These are phyloP conservation scores for Cuculus canorus DNA, from an alignment of 2,797 vertebrate genomes.

Conservation along the genomic window DNA sequence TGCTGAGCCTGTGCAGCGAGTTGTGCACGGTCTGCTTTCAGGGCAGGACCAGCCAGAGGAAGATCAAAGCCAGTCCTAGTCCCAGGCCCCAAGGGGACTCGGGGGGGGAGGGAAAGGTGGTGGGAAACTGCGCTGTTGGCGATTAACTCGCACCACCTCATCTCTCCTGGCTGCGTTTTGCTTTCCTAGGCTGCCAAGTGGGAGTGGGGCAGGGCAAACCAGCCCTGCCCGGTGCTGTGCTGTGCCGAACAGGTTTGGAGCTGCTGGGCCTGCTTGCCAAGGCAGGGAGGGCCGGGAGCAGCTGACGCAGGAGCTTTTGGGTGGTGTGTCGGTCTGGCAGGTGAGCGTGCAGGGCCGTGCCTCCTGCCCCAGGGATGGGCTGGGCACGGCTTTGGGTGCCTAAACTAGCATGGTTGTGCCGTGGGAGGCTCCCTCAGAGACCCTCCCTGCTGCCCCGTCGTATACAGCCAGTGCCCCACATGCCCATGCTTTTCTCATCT, in stretches of 20 bases:
- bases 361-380: neutral
- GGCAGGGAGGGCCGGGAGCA: neutral
- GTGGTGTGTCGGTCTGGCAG: fast-evolving
- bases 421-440: no score
- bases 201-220: neutral
- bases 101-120: neutral
- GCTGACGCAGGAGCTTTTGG: neutral
- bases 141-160: fast-evolving
- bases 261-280: neutral
- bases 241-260: neutral
- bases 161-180: neutral
- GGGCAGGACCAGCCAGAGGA: neutral
- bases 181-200: neutral
- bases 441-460: no score
- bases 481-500: fast-evolving
- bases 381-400: neutral
- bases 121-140: neutral
- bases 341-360: neutral
- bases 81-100: fast-evolving
- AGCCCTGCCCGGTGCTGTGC: neutral
- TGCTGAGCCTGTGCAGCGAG: neutral
- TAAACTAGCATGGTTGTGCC: no score
- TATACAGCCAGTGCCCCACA: no score
- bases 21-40: fast-evolving
- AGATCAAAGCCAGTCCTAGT: neutral